These are phyloP conservation scores for Siphamia tubifer DNA, from an alignment of 2,113 vertebrate species.

Conservation along the genomic window DNA sequence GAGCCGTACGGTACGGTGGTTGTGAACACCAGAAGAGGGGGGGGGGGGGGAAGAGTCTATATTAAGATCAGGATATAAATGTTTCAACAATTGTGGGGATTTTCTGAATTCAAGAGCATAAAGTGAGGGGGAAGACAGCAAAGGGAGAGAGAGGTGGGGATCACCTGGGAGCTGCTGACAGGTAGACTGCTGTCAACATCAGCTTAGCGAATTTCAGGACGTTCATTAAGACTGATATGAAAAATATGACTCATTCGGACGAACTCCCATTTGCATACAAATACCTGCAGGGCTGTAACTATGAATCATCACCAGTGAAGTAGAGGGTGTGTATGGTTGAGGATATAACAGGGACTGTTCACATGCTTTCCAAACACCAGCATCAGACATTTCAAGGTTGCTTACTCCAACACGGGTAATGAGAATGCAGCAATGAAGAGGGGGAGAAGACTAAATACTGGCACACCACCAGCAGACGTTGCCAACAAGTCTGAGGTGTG, in stretches of 20 bases:
- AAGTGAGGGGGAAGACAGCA: background rate
- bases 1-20: background rate
- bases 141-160: background rate
- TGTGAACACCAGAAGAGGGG: slow-evolving; percentile 22
- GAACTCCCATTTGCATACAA: background rate
- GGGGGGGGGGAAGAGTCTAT: slow-evolving; percentile 43
- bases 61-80: slow-evolving; percentile 64
- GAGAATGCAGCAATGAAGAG: slow-evolving; percentile 20
- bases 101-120: slow-evolving; percentile 26
- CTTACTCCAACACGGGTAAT: slow-evolving; percentile 8
- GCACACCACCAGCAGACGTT: slow-evolving; percentile 25
- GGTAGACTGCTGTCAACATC: background rate
- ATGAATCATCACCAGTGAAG: slow-evolving; percentile 49
- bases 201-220: background rate
- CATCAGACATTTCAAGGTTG: slow-evolving; percentile 57
- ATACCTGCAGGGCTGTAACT: slow-evolving; percentile 29
- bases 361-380: slow-evolving; percentile 13
- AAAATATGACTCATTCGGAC: slow-evolving; percentile 29
- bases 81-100: slow-evolving; percentile 58
- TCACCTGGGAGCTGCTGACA: slow-evolving; percentile 39
- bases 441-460: slow-evolving; percentile 22
- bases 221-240: slow-evolving; percentile 14
- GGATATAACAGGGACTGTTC: slow-evolving; percentile 34
- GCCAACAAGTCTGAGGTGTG: slow-evolving; percentile 50
- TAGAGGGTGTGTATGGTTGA: slow-evolving; percentile 19